Evolutionary conservation across 2,797 vertebrate genomes (phyloP), one percentile per base, ranked within the genome.

Genomic region (Phoebastria nigripes): DNA sequence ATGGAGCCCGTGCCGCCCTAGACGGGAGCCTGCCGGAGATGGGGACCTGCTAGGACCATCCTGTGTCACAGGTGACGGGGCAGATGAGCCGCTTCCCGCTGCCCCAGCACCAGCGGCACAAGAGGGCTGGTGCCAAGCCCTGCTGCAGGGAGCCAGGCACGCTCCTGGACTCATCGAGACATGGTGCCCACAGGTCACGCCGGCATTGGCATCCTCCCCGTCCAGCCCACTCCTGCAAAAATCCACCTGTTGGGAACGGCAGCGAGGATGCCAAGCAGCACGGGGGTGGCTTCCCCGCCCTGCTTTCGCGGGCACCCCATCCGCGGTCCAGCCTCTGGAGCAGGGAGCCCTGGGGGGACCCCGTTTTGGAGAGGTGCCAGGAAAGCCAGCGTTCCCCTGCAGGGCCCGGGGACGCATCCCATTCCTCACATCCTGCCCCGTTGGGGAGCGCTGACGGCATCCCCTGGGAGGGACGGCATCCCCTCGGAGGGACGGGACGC

Each of bases 401-500:
- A 31, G 82, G 87, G 90, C 79, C 54, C 2, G 11, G 85, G 87
- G 42, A 16, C 46, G 55, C 85, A 91, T 24, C 46, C 71, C 82
- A 95, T 96, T 95, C 90, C 96, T 96, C 96, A 96, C 41, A 96
- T 96, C 95, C 96, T 94, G 95, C 83, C 86, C 58, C 18, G 6
- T 0, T 4, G 95, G 73, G 70, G 51, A 89, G 70, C 24, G 42
- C 96, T 87, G 94, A 95, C 51, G 87, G 95, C 78, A 96, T 93
- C 37, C 87, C 70, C 54, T 5, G 26, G 87, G 55, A 85, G 46
- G 95, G 47, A 91, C 37, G 85, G 94, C 81, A 96, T 95, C 65
- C 91, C 87, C 88, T 85, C 5, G 35, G 78, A 96, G 81, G 84
- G 81, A 87, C 4, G 18, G 84, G 49, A 85, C 15, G 35, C 66